Conservation (phyloP, 2,113 vertebrate genomes). For the Synchiropus splendidus region DNA sequence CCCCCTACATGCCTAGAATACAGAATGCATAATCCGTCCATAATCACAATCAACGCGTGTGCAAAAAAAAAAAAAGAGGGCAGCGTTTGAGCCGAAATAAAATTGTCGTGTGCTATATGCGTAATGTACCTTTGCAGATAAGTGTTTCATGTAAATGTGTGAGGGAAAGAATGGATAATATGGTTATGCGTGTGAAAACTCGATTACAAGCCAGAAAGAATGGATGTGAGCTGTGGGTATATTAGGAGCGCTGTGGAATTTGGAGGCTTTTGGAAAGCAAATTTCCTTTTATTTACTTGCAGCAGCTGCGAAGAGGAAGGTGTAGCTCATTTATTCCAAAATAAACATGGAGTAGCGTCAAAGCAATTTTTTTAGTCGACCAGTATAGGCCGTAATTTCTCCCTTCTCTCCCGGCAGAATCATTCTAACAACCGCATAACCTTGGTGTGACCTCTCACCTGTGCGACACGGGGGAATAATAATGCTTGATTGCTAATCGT, state of each 20-base stretch:
- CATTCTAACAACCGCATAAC: constrained; percentile 11
- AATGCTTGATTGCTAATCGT: constrained; percentile 18
- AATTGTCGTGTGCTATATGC: constrained; percentile 1
- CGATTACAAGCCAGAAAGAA: constrained; percentile 40
- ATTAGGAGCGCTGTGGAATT: constrained; percentile 27
- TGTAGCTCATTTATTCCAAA: constrained; percentile 27
- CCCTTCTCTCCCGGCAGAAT: constrained; percentile 2
- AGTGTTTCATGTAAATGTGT: constrained; percentile 26
- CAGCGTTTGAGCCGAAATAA: constrained; percentile 2
- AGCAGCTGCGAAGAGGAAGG: constrained; percentile 5
- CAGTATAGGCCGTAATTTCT: not conserved
- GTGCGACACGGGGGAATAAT: constrained; percentile 8
- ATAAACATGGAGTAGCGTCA: constrained; percentile 11
- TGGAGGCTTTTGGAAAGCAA: constrained; percentile 16
- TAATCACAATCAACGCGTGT: constrained; percentile 47
- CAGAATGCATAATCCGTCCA: constrained; percentile 51
- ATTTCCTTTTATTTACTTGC: constrained; percentile 19
- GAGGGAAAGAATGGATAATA: constrained; percentile 22
- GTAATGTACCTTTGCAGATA: constrained; percentile 15
- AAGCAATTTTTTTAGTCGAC: too few relatives aligned
- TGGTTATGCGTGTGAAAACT: constrained; percentile 44
- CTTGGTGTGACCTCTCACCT: constrained; percentile 6
- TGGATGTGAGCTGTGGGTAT: constrained; percentile 27
- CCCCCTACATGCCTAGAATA: constrained; percentile 63
- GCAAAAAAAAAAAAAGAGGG: too few relatives aligned